These are phyloP conservation scores for Thaumatotibia leucotreta DNA, from an alignment of 1,140 invertebrate genomes.

Conservation along the genomic window DNA sequence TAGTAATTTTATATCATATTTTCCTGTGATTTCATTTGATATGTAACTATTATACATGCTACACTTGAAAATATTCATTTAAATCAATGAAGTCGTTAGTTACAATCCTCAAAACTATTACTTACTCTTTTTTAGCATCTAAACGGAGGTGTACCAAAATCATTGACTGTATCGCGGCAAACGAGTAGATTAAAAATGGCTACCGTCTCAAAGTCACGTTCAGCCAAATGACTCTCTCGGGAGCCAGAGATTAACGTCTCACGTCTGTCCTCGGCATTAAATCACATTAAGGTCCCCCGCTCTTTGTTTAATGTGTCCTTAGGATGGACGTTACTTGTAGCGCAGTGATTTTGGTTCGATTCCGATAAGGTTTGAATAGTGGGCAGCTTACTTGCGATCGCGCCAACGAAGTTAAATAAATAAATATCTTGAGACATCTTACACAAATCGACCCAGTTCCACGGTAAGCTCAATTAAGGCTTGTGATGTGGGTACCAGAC, in stretches of 20 bases:
- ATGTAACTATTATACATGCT: too few relatives aligned
- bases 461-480: too few relatives aligned
- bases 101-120: too few relatives aligned
- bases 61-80: too few relatives aligned
- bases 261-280: slow-evolving; percentile 6
- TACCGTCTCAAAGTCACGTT: neutral
- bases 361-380: neutral
- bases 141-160: neutral
- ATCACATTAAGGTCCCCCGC: slow-evolving; percentile 3
- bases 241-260: slow-evolving; percentile 8
- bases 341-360: slow-evolving; percentile 5
- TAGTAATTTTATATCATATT: too few relatives aligned
- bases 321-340: slow-evolving; percentile 9
- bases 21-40: too few relatives aligned
- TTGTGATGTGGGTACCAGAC: too few relatives aligned
- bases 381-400: too few relatives aligned
- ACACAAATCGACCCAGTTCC: too few relatives aligned
- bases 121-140: neutral
- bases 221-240: slow-evolving; percentile 8
- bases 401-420: too few relatives aligned
- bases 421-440: too few relatives aligned
- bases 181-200: neutral
- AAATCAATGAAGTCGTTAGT: too few relatives aligned
- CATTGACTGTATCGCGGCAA: neutral
- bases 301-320: slow-evolving; percentile 8